A percentile compares a stretch with the other conserved stretches of the same genome.
phyloP scores from a whole-genome alignment of 1,140 invertebrate species.

The Neodiprion lecontei region DNA sequence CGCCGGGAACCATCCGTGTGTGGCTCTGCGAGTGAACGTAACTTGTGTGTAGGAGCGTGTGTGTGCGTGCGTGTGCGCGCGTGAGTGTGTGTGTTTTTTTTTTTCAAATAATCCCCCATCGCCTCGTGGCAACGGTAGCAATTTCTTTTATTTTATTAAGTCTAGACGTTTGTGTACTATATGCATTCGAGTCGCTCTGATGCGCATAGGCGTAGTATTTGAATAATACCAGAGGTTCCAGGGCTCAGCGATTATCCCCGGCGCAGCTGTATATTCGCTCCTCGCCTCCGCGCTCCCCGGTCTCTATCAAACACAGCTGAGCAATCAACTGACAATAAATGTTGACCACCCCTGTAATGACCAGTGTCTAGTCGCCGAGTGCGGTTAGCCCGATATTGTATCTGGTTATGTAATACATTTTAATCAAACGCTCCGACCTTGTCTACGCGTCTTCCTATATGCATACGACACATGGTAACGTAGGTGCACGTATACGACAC shows the following conservation, averaged over 20 bases:
- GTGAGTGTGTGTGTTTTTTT: neutral
- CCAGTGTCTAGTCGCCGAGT: conserved; percentile 49
- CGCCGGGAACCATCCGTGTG: too few species aligned
- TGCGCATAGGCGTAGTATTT: conserved; percentile 51
- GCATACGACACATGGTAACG: neutral
- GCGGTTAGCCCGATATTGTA: conserved; percentile 45
- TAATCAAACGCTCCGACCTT: conserved; percentile 56
- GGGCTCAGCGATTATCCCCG: neutral
- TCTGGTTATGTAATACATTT: conserved; percentile 54
- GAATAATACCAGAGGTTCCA: neutral
- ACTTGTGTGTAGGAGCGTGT: too few species aligned
- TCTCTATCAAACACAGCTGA: too few species aligned
- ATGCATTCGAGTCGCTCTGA: conserved; percentile 51
- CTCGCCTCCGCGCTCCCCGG: neutral
- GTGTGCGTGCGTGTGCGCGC: too few species aligned
- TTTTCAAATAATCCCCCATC: conserved; percentile 6
- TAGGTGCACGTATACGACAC: too few species aligned
- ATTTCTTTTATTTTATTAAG: conserved; percentile 62
- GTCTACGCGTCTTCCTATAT: conserved; percentile 44
- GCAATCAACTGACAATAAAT: neutral
- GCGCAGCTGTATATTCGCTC: neutral
- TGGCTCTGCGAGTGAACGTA: too few species aligned
- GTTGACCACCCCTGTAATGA: conserved; percentile 52
- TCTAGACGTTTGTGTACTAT: conserved; percentile 56
- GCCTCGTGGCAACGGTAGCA: conserved; percentile 36